Evolutionary conservation across 2,888 invertebrate species (phyloP).

Genomic region (Unio delphinus): DNA sequence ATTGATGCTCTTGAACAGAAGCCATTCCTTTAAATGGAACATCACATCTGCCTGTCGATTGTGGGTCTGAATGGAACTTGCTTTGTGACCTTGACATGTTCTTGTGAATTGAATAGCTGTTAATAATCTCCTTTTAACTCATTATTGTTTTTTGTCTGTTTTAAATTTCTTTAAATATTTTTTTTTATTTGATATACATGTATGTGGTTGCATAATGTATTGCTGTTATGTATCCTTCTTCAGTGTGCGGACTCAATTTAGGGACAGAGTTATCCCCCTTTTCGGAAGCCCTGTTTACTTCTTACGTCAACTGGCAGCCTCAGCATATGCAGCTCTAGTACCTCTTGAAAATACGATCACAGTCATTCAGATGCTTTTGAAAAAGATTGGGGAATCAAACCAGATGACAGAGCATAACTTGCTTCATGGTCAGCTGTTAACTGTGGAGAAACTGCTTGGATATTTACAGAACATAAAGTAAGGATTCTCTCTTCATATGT

Average conservation of each 20-base stretch:
- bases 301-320: slow-evolving; percentile 59
- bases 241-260: slow-evolving; percentile 30
- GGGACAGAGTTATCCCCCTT: slow-evolving; percentile 24
- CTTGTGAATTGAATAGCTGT: neutral
- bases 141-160: neutral
- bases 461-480: no score
- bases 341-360: slow-evolving; percentile 27
- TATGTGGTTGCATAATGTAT: neutral
- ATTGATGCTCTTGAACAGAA: no score
- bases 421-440: slow-evolving; percentile 47
- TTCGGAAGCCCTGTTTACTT: slow-evolving; percentile 55
- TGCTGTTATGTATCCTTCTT: slow-evolving; percentile 4
- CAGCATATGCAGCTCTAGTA: slow-evolving; percentile 54
- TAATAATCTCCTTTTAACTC: neutral
- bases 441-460: slow-evolving; percentile 37
- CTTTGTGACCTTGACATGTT: no score
- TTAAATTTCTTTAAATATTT: neutral
- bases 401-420: slow-evolving; percentile 21
- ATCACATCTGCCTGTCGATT: no score
- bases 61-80: no score
- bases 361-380: slow-evolving; percentile 12
- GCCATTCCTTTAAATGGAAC: no score
- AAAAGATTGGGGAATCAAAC: neutral
- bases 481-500: no score
- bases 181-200: neutral